Evolutionary conservation across 2,888 invertebrate species (phyloP).

Genomic region (Diachrysia chrysitis): DNA sequence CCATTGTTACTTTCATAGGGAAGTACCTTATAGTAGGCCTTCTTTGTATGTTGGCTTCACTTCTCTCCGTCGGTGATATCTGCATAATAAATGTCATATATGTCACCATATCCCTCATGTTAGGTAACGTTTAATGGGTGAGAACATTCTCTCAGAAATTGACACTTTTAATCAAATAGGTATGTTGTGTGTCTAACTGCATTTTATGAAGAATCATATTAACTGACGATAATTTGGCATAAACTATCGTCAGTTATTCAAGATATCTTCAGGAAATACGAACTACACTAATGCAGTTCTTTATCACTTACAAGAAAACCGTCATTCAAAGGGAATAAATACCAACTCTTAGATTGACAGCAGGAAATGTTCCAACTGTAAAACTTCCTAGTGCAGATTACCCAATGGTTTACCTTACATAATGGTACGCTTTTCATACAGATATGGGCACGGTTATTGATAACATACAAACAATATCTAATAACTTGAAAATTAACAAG

Average conservation of each 20-base stretch:
- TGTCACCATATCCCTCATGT: too few relatives aligned
- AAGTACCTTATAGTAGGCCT: too few relatives aligned
- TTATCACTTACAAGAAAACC: background rate
- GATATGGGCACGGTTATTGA: slow-evolving; percentile 40
- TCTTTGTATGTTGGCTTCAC: too few relatives aligned
- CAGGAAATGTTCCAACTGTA: slow-evolving; percentile 1
- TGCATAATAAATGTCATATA: too few relatives aligned
- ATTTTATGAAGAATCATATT: too few relatives aligned
- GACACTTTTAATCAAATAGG: too few relatives aligned
- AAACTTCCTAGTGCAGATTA: background rate
- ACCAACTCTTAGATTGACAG: slow-evolving; percentile 7
- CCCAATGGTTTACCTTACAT: background rate
- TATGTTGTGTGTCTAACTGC: too few relatives aligned
- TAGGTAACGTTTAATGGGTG: too few relatives aligned
- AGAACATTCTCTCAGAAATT: too few relatives aligned
- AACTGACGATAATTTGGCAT: too few relatives aligned
- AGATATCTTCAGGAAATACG: background rate
- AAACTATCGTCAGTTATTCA: too few relatives aligned
- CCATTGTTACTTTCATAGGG: background rate
- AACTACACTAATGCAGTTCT: background rate
- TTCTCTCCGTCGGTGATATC: too few relatives aligned
- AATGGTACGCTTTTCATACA: slow-evolving; percentile 5
- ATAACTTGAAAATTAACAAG: slow-evolving; percentile 51
- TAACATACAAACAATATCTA: slow-evolving; percentile 45
- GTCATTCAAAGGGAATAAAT: background rate